These are phyloP conservation scores for Pachymerium ferrugineum DNA, from an alignment of 2,888 invertebrate genomes.

Conservation along the genomic window DNA sequence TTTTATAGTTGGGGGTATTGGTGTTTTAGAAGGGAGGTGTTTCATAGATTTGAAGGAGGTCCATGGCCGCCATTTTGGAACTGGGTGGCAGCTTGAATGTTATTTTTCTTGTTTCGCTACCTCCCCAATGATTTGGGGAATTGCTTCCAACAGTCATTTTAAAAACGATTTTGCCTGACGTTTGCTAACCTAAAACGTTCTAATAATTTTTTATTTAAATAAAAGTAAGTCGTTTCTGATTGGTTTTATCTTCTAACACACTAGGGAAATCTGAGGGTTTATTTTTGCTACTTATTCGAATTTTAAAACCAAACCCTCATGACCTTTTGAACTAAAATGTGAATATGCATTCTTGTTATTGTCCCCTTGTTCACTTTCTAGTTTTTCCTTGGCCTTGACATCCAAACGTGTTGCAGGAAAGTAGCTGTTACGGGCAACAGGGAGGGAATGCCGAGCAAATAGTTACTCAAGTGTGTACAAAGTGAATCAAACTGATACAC, in stretches of 20 bases:
- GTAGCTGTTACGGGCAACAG: neutral
- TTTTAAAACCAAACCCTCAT: too few species aligned
- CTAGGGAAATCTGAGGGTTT: too few species aligned
- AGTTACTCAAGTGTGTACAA: neutral
- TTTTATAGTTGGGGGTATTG: neutral
- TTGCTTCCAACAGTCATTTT: neutral
- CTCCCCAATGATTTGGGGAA: constrained; percentile 5
- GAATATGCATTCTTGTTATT: constrained; percentile 3
- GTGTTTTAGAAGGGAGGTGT: neutral
- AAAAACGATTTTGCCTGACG: neutral
- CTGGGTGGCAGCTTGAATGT: constrained; percentile 25
- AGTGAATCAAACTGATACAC: neutral
- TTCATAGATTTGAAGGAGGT: constrained; percentile 9
- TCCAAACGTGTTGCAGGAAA: neutral
- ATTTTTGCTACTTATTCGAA: too few species aligned
- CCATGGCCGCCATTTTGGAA: constrained; percentile 12
- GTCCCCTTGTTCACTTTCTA: constrained; percentile 9
- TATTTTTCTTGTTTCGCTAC: constrained; percentile 27
- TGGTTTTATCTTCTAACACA: too few species aligned
- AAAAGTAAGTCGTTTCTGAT: too few species aligned
- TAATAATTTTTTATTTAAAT: too few species aligned
- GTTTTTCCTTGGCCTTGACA: constrained; percentile 8
- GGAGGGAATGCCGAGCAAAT: neutral
- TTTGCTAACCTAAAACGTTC: too few species aligned
- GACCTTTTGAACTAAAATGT: too few species aligned